These are phyloP conservation scores for Mustela nigripes DNA, from an alignment of 2,113 vertebrate species.

Conservation along the genomic window DNA sequence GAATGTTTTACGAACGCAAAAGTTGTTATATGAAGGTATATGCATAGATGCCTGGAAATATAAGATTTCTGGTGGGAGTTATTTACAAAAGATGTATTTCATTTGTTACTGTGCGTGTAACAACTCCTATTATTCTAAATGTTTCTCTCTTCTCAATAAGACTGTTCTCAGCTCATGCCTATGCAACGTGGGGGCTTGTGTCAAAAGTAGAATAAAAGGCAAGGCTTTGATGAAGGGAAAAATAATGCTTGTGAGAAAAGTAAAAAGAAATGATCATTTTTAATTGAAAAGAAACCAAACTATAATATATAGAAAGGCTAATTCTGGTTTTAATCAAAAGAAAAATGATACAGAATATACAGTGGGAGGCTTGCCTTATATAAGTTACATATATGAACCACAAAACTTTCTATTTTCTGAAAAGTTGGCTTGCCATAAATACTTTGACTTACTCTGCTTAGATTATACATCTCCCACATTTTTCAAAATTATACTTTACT, in stretches of 20 bases:
- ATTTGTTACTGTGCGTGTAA: constrained; percentile 87
- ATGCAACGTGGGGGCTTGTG: constrained; percentile 66
- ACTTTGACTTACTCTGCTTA: constrained; percentile 35
- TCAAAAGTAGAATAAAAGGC: constrained; percentile 73
- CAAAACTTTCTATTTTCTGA: constrained; percentile 66
- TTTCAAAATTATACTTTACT: constrained; percentile 7
- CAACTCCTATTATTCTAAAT: constrained; percentile 89
- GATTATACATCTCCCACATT: constrained; percentile 3
- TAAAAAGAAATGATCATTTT: constrained; percentile 72
- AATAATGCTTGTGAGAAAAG: constrained; percentile 68
- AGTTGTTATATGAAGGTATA: constrained; percentile 92
- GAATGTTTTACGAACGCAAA: constrained; percentile 93
- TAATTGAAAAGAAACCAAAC: constrained; percentile 46
- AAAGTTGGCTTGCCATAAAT: constrained; percentile 8
- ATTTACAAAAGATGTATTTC: constrained; percentile 91
- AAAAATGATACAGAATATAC: constrained; percentile 46
- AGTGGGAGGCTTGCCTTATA: background rate
- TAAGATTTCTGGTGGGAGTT: constrained; percentile 91
- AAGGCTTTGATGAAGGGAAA: constrained; percentile 80
- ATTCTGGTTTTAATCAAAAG: constrained; percentile 73
- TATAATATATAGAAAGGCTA: constrained; percentile 58
- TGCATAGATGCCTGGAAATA: constrained; percentile 89
- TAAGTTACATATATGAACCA: constrained; percentile 48
- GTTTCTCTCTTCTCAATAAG: constrained; percentile 88
- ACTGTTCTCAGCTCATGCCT: constrained; percentile 81